Evolutionary conservation across 2,797 vertebrate genomes (phyloP).

Genomic region (Halcyon smyrnensis): DNA sequence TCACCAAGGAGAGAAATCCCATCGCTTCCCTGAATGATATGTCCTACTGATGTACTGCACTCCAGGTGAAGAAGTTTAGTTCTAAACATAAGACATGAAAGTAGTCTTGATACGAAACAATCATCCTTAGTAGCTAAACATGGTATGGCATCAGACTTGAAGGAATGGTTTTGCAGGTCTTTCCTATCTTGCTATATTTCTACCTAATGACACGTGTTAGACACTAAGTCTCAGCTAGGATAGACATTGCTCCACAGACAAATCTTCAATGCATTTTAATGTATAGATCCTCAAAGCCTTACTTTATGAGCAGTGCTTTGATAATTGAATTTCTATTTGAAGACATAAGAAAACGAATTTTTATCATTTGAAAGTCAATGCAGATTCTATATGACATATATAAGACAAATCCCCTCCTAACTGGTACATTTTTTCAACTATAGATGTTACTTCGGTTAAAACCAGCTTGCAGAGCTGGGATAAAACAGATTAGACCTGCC

Average conservation of each 20-base stretch:
- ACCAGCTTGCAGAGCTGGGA: not conserved
- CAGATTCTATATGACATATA: not conserved
- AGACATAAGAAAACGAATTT: not conserved
- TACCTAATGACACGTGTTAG: not conserved
- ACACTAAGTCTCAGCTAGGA: not conserved
- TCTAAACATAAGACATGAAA: not conserved
- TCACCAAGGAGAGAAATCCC: constrained; percentile 20
- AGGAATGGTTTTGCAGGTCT: not conserved
- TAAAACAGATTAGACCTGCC: not conserved
- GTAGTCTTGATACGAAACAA: not conserved
- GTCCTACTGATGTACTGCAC: not conserved
- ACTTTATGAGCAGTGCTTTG: not conserved
- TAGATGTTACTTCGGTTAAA: not conserved
- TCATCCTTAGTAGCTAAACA: not conserved
- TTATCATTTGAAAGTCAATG: not conserved
- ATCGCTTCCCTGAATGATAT: not conserved
- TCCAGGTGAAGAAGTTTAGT: not conserved
- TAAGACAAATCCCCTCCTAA: not conserved
- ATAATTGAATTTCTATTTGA: not conserved
- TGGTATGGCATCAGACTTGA: not conserved
- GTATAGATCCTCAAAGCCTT: not conserved
- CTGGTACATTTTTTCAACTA: not conserved
- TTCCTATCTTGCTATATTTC: not conserved
- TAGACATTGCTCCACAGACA: not conserved
- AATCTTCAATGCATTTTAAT: not conserved